Base-by-base conservation (phyloP, 2,113 vertebrate species). In the Perca fluviatilis region DNA sequence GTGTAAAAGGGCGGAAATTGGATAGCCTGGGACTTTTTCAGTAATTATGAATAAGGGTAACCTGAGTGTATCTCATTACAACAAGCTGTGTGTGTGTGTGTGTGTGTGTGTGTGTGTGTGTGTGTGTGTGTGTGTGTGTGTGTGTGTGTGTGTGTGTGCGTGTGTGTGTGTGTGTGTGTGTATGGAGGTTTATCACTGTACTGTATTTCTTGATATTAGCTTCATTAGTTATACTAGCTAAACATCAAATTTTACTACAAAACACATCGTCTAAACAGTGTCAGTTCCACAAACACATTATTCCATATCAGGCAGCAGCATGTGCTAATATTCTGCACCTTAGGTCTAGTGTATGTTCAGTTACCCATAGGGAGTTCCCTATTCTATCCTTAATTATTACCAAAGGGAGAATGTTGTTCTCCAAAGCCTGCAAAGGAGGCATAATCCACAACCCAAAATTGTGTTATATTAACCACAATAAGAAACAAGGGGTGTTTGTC, bases 341-440 rank as follows among this genome's bases (percentile, higher is more conserved):
- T 33, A 7, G 56, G 66, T 33, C 10, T 46, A 9, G 40, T 53
- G 33, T 72, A 74, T 67, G 21, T 60, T 64, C 51, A 77, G 60
- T 27, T 10, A 18, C 43, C 58, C 56, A 23, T 49, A 11, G 56
- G 47, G 49, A 57, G 13, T 71, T 74, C 25, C 18, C n/a, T 53
- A 4, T 10, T 84, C n/a, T 81, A 61, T 36, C 40, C 53, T 77
- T 70, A 75, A 27, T 81, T 63, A 63, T 63, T 80, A 51, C 50
- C 53, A 63, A 64, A 66, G 43, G 73, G 13, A 71, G 60, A 47
- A 43, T 85, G n/a, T 69, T 82, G 57, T 36, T 69, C 75, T 64
- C 36, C 33, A 54, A 79, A 80, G 30, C 64, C 56, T 49, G 10
- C 23, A 50, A 67, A 51, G 23, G 23, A 79, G 11, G 51, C n/a